Conservation (phyloP, 2,113 vertebrate species). For the Caranx ignobilis region DNA sequence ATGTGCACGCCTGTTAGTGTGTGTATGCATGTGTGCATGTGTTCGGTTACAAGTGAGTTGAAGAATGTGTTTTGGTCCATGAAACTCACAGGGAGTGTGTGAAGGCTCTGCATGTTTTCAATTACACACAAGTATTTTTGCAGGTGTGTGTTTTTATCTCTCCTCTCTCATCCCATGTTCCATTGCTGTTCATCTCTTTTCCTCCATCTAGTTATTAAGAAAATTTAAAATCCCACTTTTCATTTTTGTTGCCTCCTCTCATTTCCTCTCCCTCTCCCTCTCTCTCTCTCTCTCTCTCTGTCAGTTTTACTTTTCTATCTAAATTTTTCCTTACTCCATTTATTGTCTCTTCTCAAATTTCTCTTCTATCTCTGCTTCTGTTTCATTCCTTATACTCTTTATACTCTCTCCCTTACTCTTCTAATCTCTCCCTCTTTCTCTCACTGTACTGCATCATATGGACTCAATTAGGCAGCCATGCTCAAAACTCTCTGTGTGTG, state of each 20-base stretch:
- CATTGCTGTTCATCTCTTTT: background rate
- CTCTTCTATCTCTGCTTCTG: background rate
- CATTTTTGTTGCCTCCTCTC: background rate
- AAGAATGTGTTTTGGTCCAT: constrained; percentile 75
- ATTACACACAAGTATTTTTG: constrained; percentile 71
- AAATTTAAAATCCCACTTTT: background rate
- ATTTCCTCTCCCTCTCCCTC: background rate
- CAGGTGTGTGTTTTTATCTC: constrained; percentile 61
- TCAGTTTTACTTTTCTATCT: too few relatives aligned
- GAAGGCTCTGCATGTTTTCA: constrained; percentile 73
- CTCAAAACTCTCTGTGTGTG: constrained; percentile 87
- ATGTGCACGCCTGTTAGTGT: constrained; percentile 20
- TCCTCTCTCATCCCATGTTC: constrained; percentile 8
- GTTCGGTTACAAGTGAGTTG: constrained; percentile 59
- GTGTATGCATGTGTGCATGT: constrained; percentile 56
- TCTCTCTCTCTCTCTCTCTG: background rate
- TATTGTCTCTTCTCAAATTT: background rate
- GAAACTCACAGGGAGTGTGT: constrained; percentile 65
- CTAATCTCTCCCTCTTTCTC: background rate
- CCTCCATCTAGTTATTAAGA: background rate
- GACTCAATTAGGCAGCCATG: constrained; percentile 92
- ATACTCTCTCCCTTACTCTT: constrained; percentile 23
- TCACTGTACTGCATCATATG: constrained; percentile 86
- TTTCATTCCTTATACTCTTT: background rate
- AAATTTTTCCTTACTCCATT: background rate